Conservation (phyloP, 2,797 vertebrate genomes). For the Hydrophis major region DNA sequence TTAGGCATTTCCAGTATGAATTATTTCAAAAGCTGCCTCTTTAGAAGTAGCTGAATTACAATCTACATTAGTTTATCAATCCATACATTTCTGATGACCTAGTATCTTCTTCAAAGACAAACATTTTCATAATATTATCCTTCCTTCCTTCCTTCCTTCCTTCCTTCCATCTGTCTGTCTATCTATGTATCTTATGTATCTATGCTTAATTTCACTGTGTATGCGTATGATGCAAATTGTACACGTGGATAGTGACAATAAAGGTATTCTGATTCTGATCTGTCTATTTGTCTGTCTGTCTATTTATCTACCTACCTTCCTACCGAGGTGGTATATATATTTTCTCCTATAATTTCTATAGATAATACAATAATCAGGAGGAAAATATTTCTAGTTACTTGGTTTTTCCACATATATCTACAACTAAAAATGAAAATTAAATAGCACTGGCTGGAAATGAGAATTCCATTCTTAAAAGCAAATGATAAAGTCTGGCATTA, state of each 20-base stretch:
- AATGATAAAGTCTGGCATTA: background rate
- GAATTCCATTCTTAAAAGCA: background rate
- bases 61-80: background rate
- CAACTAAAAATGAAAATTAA: background rate
- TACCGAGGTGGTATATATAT: background rate
- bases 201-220: too few species aligned
- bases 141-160: too few species aligned
- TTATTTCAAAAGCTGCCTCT: background rate
- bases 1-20: background rate
- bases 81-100: background rate
- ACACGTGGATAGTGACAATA: too few species aligned
- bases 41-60: background rate
- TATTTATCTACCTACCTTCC: background rate
- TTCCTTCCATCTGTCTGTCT: too few species aligned
- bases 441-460: background rate
- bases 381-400: background rate
- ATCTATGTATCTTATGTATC: too few species aligned
- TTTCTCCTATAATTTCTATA: background rate
- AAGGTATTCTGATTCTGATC: too few species aligned
- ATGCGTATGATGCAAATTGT: too few species aligned
- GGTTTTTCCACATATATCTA: background rate
- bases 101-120: background rate
- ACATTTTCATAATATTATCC: too few species aligned
- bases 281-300: too few species aligned
- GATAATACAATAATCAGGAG: background rate